phyloP scores from a whole-genome alignment of 2,888 invertebrate species.

The Crepidodera aurea region DNA sequence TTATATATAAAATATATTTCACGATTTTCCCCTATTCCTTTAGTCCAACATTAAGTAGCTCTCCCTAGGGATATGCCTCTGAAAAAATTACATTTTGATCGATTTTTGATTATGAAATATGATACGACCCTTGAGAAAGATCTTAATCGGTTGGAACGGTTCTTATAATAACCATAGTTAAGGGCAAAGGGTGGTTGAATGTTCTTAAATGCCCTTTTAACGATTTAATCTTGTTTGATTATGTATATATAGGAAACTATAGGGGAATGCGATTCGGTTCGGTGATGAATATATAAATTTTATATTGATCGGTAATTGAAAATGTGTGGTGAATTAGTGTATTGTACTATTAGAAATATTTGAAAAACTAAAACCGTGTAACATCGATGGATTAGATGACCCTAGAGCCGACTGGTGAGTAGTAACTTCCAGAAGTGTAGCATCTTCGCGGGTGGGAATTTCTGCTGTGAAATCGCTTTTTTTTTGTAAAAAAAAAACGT shows the following conservation, averaged over 20 bases:
- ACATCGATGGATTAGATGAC: no score
- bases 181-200: conserved; percentile 28
- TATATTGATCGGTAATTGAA: background rate
- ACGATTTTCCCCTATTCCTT: conserved; percentile 37
- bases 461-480: no score
- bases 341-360: background rate
- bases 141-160: conserved; percentile 34
- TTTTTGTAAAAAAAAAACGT: no score
- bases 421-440: no score
- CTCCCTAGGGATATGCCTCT: conserved; percentile 28
- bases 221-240: background rate
- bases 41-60: conserved; percentile 35
- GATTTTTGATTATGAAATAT: conserved; percentile 46
- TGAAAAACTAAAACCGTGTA: no score
- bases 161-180: conserved; percentile 35
- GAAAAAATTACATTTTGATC: conserved; percentile 44
- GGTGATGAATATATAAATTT: background rate
- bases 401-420: no score
- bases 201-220: conserved; percentile 18
- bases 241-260: background rate
- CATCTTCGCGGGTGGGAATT: no score
- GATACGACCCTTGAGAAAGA: conserved; percentile 37
- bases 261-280: background rate
- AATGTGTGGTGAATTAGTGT: no score
- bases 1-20: conserved; percentile 34